These are phyloP conservation scores for Hirtodrosophila alboralis DNA, from an alignment of 2,888 invertebrate genomes.

Conservation along the genomic window DNA sequence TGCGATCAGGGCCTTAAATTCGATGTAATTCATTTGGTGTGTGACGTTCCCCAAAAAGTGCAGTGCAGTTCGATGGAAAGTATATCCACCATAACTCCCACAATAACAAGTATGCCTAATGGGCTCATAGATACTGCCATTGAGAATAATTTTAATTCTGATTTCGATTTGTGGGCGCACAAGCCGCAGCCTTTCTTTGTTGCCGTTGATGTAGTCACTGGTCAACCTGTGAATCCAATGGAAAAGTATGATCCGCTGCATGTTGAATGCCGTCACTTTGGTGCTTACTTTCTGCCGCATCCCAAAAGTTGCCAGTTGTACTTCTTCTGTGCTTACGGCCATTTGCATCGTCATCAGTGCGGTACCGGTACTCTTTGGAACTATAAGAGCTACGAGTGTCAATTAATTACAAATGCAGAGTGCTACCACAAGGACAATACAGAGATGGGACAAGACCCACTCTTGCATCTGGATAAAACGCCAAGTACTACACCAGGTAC, in stretches of 20 bases:
- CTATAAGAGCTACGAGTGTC: constrained; percentile 73
- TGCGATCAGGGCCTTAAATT: constrained; percentile 74
- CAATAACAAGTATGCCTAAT: neutral
- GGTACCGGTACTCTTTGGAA: constrained; percentile 78
- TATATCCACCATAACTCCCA: neutral
- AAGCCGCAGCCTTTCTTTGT: constrained; percentile 57
- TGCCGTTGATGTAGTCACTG: constrained; percentile 70
- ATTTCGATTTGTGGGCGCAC: constrained; percentile 40
- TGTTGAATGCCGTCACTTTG: constrained; percentile 79
- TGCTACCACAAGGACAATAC: constrained; percentile 58
- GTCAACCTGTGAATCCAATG: constrained; percentile 68
- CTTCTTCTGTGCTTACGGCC: constrained; percentile 81
- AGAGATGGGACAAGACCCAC: neutral
- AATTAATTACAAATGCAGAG: constrained; percentile 50
- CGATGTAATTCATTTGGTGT: constrained; percentile 62
- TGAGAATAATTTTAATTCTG: neutral
- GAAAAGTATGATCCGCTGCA: constrained; percentile 71
- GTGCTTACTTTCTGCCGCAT: constrained; percentile 82
- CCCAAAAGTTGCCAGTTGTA: constrained; percentile 77
- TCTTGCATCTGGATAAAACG: neutral
- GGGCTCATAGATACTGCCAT: neutral
- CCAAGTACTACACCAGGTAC: constrained; percentile 28
- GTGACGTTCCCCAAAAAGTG: constrained; percentile 70
- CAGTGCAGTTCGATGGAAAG: constrained; percentile 39
- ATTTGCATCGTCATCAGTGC: constrained; percentile 80